Evolutionary conservation across 2,888 invertebrate species (phyloP), one percentile per base, ranked within the genome.

Genomic region (Macaria liturata): DNA sequence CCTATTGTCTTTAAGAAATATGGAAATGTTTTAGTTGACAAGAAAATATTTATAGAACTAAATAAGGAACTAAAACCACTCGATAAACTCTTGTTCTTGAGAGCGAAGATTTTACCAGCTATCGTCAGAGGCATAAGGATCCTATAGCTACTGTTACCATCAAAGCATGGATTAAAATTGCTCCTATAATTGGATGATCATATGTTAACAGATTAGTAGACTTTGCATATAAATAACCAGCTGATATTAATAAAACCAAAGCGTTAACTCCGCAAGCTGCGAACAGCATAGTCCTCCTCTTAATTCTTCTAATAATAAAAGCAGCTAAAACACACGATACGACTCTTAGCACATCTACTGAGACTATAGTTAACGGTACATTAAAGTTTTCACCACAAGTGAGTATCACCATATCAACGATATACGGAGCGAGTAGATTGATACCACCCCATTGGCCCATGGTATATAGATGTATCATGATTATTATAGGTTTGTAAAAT

Each of bases 51-150:
- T 1, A 69, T 42, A 1, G 78, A 75, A 46, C 74, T 61, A n/a
- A 76, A 73, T 9, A 78, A 20, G 0, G 74, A 69, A 32, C 74
- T 85, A 20, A 87, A 74, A 0, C 85, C 85, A 0, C 86, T 83
- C 0, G 95, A 95, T 0, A 94, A 74, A 32, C 94, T 94, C 52
- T 94, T 88, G 45, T 92, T 92, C 54, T 91, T 89, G 32, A 93
- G 81, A 3, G 95, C 92, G 67, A 95, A 95, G 4, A 95, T 81
- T 77, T 96, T 95, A 0, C 95, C 95, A 53, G 94, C 93, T 78
- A 95, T 93, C 5, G 95, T 93, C 83, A 95, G 95, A 0, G 95
- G 95, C 39, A 95, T 5, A 94, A 83, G 1, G 93, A 83, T 0
- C 95, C 95, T 1, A 93, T 85, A 0, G 92, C 89, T 39, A 94